phyloP scores from a whole-genome alignment of 2,113 vertebrate species.

The Chloroceryle aenea region DNA sequence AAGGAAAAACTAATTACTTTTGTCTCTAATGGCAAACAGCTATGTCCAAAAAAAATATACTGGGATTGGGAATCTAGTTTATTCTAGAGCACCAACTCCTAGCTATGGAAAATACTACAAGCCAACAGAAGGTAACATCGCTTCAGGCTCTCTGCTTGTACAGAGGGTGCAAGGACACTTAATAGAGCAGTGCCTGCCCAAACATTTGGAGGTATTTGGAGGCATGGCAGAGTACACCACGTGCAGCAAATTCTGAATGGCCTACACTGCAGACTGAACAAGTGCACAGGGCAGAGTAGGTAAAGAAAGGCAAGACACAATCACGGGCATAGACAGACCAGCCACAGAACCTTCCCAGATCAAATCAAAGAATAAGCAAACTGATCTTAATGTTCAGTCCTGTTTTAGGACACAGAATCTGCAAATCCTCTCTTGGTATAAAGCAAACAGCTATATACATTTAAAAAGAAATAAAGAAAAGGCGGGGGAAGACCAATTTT shows the following conservation, averaged over 20 bases:
- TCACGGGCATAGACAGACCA: not conserved
- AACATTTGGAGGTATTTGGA: not conserved
- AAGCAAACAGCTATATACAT: not conserved
- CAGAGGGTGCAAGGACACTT: not conserved
- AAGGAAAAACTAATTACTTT: not conserved
- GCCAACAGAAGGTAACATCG: not conserved
- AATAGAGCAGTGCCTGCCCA: not conserved
- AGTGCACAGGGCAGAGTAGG: rapidly evolving
- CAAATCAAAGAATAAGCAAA: not conserved
- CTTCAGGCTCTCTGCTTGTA: not conserved
- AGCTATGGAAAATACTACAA: not conserved
- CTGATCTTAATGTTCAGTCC: not conserved
- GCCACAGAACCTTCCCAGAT: not conserved
- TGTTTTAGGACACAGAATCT: not conserved
- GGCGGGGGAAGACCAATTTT: not conserved
- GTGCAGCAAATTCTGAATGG: not conserved
- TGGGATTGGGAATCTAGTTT: not conserved
- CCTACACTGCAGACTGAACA: not conserved
- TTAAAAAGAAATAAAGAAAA: not conserved
- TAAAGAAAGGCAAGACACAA: not conserved
- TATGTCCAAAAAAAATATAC: not conserved
- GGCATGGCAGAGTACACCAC: not conserved
- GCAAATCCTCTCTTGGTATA: not conserved
- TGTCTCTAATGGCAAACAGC: not conserved
- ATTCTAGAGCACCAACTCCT: not conserved